These are phyloP conservation scores for Hemicrepidius hirtus DNA, from an alignment of 2,888 invertebrate species.

Conservation along the genomic window DNA sequence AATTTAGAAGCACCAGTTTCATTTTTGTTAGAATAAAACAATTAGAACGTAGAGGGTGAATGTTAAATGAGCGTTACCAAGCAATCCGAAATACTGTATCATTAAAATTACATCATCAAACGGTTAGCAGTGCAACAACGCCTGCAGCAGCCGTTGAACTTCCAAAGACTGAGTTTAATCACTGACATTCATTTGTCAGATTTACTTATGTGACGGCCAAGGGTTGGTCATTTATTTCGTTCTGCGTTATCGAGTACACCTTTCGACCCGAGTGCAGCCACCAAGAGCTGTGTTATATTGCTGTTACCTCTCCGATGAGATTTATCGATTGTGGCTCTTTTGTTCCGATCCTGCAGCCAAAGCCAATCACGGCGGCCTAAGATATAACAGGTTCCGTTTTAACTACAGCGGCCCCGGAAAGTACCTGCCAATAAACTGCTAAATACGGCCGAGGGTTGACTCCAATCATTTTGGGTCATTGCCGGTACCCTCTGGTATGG, in stretches of 20 bases:
- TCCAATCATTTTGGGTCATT: constrained; percentile 48
- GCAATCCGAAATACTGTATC: constrained; percentile 29
- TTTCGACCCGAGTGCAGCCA: constrained; percentile 56
- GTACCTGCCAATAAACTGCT: constrained; percentile 55
- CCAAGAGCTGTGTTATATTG: constrained; percentile 59
- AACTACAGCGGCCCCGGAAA: constrained; percentile 55
- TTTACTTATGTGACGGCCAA: constrained; percentile 58
- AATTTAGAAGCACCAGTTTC: constrained; percentile 10
- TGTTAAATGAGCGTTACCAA: constrained; percentile 27
- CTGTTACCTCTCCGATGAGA: constrained; percentile 60
- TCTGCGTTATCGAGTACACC: constrained; percentile 59
- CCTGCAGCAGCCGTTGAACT: constrained; percentile 15
- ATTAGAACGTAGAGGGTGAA: constrained; percentile 22
- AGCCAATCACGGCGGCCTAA: constrained; percentile 60
- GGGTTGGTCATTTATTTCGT: constrained; percentile 60
- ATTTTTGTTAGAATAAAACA: constrained; percentile 19
- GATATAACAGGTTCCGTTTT: constrained; percentile 58
- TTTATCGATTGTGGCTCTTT: constrained; percentile 61
- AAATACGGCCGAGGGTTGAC: constrained; percentile 47
- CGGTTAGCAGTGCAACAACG: constrained; percentile 15
- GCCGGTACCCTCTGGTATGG: constrained; percentile 12
- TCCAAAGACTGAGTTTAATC: constrained; percentile 49
- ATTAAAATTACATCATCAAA: constrained; percentile 33
- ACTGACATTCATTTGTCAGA: constrained; percentile 55
- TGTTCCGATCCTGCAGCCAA: constrained; percentile 58